phyloP scores from a whole-genome alignment of 2,113 vertebrate genomes.

The Hippoglossus stenolepis region DNA sequence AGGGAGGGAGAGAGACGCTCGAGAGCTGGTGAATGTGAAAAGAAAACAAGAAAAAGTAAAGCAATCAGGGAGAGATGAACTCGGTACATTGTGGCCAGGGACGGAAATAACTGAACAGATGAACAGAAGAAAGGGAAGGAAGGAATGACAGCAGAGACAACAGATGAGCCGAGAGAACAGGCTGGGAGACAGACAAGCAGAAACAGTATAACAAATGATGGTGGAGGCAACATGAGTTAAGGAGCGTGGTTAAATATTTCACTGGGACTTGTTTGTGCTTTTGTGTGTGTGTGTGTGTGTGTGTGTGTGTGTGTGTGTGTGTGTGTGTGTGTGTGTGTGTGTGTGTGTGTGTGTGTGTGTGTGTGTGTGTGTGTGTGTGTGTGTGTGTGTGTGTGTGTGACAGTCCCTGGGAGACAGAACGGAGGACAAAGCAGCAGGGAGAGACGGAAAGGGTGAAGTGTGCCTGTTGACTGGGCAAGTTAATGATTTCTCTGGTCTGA shows the following conservation, averaged over 20 bases:
- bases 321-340: constrained; percentile 16
- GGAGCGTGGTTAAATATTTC: constrained; percentile 76
- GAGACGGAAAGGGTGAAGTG: constrained; percentile 60
- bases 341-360: too few species aligned
- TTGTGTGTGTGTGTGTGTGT: background rate
- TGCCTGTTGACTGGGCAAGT: constrained; percentile 75
- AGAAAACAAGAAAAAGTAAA: constrained; percentile 35
- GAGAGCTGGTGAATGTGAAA: constrained; percentile 16
- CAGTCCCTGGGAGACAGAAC: constrained; percentile 51
- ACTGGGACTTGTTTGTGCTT: constrained; percentile 65
- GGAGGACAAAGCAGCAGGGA: constrained; percentile 41
- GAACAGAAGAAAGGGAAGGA: constrained; percentile 68
- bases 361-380: background rate
- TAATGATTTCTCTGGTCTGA: constrained; percentile 77
- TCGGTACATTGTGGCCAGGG: constrained; percentile 35
- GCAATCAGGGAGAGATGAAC: constrained; percentile 30
- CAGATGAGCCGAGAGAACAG: constrained; percentile 76
- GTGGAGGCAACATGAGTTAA: constrained; percentile 53
- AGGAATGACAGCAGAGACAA: constrained; percentile 69
- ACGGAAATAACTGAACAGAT: constrained; percentile 74
- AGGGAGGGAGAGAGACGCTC: background rate
- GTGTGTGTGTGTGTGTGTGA: constrained; percentile 11
- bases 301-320: too few species aligned
- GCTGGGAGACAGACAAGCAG: constrained; percentile 60
- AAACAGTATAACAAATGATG: constrained; percentile 71